Evolutionary conservation across 2,888 invertebrate genomes (phyloP), one percentile per base, ranked within the genome.

Genomic region (Hipparchia semele): DNA sequence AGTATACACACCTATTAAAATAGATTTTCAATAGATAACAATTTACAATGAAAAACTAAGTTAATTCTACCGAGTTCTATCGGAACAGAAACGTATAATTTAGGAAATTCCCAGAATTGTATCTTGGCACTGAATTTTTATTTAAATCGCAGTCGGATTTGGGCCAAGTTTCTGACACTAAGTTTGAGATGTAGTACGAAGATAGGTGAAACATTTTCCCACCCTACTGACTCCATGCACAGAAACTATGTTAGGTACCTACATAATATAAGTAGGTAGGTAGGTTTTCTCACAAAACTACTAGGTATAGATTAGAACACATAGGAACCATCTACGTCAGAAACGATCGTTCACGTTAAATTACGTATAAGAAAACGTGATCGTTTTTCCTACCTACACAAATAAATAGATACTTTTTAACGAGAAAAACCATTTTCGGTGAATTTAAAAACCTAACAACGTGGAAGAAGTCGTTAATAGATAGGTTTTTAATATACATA

Each of bases 91-190:
- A 39, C 39, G 45, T 66, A 66, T 64, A 58, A 60, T 61, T 73
- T 68, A 33, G 53, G 23, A 60, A 67, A 60, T 68, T 75, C 75
- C 45, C 75, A 73, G 72, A 65, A 75, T 75, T 72, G 72, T 65
- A 10, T 53, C 4, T 60, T 72, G 53, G 45, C 53, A 58, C 39
- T 58, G 56, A 70, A 49, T 53, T 73, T 23, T 69, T 69, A 60
- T 68, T 62, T 46, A 49, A 53, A 74, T 70, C 33, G 58, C 67
- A 58, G 53, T 54, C 46, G 39, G 54, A 64, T 70, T 46, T 66
- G 33, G 53, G 68, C 45, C 70, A 70, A 72, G 69, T 68, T 72
- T 68, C 59, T 33, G 66, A 70, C 75, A 68, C 72, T 75, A 60
- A 51, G 68, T 59, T 73, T 73, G 54, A 68, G 68, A 68, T 68